phyloP scores from a whole-genome alignment of 2,888 invertebrate genomes.

The Lasiommata megera region DNA sequence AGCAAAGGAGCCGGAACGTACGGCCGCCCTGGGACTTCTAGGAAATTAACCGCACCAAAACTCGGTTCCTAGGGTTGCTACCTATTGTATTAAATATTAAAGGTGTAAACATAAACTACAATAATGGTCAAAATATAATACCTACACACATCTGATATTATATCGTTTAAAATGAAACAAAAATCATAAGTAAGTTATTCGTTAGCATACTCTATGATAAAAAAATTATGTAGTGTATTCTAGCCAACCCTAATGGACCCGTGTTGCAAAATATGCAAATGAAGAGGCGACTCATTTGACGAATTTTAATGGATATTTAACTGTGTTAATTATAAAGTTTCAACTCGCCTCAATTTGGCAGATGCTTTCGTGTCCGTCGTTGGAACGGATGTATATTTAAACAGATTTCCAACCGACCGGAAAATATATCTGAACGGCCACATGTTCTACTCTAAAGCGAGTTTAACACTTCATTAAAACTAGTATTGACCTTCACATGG shows the following conservation, averaged over 20 bases:
- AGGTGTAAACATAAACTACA: not conserved
- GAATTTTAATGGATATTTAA: conserved; percentile 76
- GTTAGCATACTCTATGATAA: too few species aligned
- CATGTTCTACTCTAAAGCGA: not conserved
- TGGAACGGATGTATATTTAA: conserved; percentile 48
- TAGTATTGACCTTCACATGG: too few species aligned
- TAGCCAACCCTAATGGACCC: conserved; percentile 32
- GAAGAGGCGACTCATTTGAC: conserved; percentile 71
- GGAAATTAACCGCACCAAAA: conserved; percentile 63
- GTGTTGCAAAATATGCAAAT: conserved; percentile 72
- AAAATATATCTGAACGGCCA: conserved; percentile 9
- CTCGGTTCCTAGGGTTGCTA: conserved; percentile 39
- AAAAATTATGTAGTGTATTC: too few species aligned
- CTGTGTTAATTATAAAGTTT: conserved; percentile 72
- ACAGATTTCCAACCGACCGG: conserved; percentile 39
- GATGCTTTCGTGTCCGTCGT: conserved; percentile 32
- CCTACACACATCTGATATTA: too few species aligned
- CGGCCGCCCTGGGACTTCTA: conserved; percentile 63
- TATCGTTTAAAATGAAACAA: too few species aligned
- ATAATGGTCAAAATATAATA: not conserved
- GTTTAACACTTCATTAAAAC: not conserved
- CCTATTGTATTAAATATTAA: not conserved
- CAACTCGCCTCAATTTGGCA: conserved; percentile 50
- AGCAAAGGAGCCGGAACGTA: conserved; percentile 53
- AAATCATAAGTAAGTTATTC: too few species aligned